phyloP scores from a whole-genome alignment of 2,888 invertebrate genomes.

The Diaphora mendica region DNA sequence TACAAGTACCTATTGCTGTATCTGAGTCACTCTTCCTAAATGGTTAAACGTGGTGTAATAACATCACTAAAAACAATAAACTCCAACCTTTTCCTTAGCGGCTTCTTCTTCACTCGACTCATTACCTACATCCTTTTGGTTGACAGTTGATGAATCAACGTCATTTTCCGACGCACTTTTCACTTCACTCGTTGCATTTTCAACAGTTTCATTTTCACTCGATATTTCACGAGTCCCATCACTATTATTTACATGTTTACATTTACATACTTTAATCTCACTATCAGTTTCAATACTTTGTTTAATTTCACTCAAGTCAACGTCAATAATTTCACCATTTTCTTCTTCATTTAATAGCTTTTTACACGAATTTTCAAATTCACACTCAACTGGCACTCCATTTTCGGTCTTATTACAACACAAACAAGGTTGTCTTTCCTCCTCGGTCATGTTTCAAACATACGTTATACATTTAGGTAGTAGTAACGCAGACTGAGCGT shows the following conservation, averaged over 20 bases:
- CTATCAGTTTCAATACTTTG: conserved; percentile 12
- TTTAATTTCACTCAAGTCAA: conserved; percentile 14
- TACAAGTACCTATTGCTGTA: not conserved
- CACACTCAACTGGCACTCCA: conserved; percentile 28
- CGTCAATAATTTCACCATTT: conserved; percentile 26
- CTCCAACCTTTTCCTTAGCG: conserved; percentile 33
- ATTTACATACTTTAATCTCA: conserved; percentile 21
- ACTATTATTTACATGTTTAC: conserved; percentile 13
- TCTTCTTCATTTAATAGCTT: conserved; percentile 33
- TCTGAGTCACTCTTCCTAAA: not conserved
- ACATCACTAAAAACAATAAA: not conserved
- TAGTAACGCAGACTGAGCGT: conserved; percentile 38
- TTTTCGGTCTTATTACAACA: conserved; percentile 42
- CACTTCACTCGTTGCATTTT: conserved; percentile 14
- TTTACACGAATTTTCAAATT: conserved; percentile 28
- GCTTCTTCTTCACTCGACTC: conserved; percentile 34
- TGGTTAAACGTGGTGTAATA: not conserved
- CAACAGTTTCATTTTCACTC: conserved; percentile 27
- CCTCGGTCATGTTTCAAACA: conserved; percentile 66
- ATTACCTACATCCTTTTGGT: conserved; percentile 31
- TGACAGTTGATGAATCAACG: conserved; percentile 26
- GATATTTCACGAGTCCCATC: conserved; percentile 17
- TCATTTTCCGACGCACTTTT: conserved; percentile 50
- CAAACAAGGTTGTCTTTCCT: conserved; percentile 56
- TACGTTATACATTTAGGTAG: conserved; percentile 28